These are phyloP conservation scores for Neotoma lepida DNA, from an alignment of 2,113 vertebrate species.

Conservation along the genomic window DNA sequence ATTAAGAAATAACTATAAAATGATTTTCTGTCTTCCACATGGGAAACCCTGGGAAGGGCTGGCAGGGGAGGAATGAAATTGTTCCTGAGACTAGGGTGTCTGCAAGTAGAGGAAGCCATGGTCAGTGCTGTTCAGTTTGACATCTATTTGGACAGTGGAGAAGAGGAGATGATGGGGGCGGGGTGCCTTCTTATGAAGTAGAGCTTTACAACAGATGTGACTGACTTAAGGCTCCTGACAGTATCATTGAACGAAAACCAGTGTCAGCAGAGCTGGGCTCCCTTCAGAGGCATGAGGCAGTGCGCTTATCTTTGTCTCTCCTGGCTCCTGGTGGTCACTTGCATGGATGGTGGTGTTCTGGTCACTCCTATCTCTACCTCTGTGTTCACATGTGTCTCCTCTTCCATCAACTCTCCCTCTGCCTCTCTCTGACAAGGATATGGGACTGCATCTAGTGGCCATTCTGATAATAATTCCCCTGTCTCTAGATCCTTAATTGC, in stretches of 20 bases:
- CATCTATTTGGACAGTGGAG: slow-evolving; percentile 2
- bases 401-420: background rate
- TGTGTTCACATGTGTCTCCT: background rate
- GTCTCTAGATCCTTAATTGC: background rate
- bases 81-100: background rate
- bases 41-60: background rate
- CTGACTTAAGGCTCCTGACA: background rate
- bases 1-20: slow-evolving; percentile 41
- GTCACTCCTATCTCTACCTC: background rate
- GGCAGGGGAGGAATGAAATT: background rate
- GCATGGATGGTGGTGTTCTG: background rate
- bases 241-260: background rate
- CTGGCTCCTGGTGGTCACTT: background rate
- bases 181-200: slow-evolving; percentile 16
- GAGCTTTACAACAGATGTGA: background rate
- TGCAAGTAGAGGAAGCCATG: background rate
- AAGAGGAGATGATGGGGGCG: background rate
- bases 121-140: background rate
- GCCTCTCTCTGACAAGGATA: background rate
- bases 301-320: background rate
- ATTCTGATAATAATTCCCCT: slow-evolving; percentile 18
- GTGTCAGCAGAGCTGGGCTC: background rate
- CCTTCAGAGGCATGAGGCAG: background rate
- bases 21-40: slow-evolving; percentile 25
- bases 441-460: background rate